Evolutionary conservation across 2,888 invertebrate genomes (phyloP).

Genomic region (Trileptium ribeirensis): DNA sequence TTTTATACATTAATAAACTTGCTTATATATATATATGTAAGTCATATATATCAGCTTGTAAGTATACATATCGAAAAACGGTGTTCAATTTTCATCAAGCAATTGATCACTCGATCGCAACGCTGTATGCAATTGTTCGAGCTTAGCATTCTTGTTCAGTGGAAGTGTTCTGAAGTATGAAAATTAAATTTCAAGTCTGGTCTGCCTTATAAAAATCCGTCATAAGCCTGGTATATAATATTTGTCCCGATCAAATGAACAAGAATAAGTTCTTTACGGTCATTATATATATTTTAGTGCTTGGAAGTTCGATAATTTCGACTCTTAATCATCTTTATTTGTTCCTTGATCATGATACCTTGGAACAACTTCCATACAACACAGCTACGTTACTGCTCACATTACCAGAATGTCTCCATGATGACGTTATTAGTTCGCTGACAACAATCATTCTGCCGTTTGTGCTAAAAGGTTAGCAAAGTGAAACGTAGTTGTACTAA

Average conservation of each 20-base stretch:
- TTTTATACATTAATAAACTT: no score
- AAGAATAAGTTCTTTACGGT: no score
- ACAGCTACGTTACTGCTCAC: conserved; percentile 88
- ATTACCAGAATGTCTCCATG: conserved; percentile 79
- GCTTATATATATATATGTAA: no score
- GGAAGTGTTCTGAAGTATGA: no score
- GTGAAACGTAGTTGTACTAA: no score
- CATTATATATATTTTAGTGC: conserved; percentile 60
- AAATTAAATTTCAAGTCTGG: conserved; percentile 27
- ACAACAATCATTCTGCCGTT: conserved; percentile 93
- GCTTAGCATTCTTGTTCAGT: no score
- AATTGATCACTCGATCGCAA: no score
- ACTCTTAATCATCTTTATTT: conserved; percentile 88
- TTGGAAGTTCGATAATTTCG: conserved; percentile 85
- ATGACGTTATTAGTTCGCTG: conserved; percentile 84
- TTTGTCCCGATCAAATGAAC: no score
- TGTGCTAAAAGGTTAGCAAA: conserved; percentile 62
- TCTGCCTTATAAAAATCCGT: neutral
- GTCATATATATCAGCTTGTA: no score
- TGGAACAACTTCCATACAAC: conserved; percentile 87
- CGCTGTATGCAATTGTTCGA: no score
- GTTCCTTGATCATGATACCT: conserved; percentile 87
- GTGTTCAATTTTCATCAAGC: no score
- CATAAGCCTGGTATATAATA: neutral
- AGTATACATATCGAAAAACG: no score